phyloP scores from a whole-genome alignment of 2,797 vertebrate species.

The Botia almorhae region DNA sequence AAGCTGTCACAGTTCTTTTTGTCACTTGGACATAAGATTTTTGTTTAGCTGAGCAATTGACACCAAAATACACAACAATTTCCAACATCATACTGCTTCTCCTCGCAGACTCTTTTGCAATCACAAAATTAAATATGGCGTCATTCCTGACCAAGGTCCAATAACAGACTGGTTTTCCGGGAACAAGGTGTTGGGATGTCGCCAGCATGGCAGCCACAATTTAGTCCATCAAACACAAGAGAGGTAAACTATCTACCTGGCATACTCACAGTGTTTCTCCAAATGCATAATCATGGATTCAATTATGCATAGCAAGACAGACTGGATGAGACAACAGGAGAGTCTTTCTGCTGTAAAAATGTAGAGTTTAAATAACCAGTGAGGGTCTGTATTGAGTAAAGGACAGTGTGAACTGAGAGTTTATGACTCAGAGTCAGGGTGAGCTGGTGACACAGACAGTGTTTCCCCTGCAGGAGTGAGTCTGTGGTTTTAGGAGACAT shows the following conservation, averaged over 20 bases:
- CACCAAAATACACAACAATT: background rate
- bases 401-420: conserved; percentile 4
- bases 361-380: background rate
- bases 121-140: background rate
- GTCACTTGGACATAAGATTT: no score
- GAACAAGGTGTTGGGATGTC: conserved; percentile 2
- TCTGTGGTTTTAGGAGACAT: conserved; percentile 42
- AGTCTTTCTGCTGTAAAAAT: conserved; percentile 17
- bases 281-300: background rate
- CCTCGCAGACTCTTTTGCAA: background rate
- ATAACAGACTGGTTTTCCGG: background rate
- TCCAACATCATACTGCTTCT: background rate
- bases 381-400: background rate
- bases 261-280: background rate
- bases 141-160: conserved; percentile 14
- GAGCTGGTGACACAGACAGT: background rate
- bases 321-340: background rate
- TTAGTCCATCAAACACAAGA: background rate
- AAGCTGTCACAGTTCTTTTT: background rate
- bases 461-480: conserved; percentile 23
- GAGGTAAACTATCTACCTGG: background rate
- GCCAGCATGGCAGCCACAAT: background rate
- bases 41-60: background rate
- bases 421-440: conserved; percentile 34
- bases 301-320: background rate